These are phyloP conservation scores for Yponomeuta evonymella DNA, from an alignment of 2,888 invertebrate genomes.

Conservation along the genomic window DNA sequence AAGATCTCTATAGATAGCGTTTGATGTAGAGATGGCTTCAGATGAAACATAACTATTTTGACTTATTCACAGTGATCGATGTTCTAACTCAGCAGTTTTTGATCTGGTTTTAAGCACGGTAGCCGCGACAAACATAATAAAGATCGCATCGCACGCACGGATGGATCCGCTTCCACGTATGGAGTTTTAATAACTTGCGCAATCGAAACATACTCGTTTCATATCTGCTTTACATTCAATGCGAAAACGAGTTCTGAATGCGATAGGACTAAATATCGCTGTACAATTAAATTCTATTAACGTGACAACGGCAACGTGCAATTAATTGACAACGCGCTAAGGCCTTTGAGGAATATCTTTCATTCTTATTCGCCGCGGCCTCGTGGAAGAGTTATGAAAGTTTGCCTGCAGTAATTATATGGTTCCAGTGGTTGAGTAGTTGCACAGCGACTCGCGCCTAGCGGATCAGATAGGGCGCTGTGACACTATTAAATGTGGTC, in stretches of 20 bases:
- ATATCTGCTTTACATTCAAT: constrained; percentile 15
- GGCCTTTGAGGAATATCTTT: constrained; percentile 57
- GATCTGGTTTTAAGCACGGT: constrained; percentile 59
- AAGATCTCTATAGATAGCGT: not conserved
- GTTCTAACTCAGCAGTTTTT: constrained; percentile 68
- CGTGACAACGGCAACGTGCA: constrained; percentile 55
- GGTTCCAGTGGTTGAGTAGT: constrained; percentile 37
- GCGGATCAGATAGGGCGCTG: constrained; percentile 47
- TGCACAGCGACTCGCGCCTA: constrained; percentile 22
- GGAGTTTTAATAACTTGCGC: constrained; percentile 5
- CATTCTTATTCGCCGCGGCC: constrained; percentile 57
- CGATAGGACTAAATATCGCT: constrained; percentile 25
- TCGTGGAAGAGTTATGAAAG: constrained; percentile 52
- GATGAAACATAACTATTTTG: constrained; percentile 33
- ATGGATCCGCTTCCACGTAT: constrained; percentile 6
- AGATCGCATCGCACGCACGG: constrained; percentile 16
- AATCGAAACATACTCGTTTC: constrained; percentile 2
- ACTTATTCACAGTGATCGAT: constrained; percentile 61
- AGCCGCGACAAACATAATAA: constrained; percentile 49
- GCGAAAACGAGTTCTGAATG: constrained; percentile 37
- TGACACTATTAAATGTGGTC: constrained; percentile 53
- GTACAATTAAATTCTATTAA: constrained; percentile 70
- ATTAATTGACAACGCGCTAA: constrained; percentile 59
- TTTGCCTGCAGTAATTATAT: constrained; percentile 62
- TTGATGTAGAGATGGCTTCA: constrained; percentile 15